These are phyloP conservation scores for Albula glossodonta DNA, from an alignment of 2,113 vertebrate species.

Conservation along the genomic window DNA sequence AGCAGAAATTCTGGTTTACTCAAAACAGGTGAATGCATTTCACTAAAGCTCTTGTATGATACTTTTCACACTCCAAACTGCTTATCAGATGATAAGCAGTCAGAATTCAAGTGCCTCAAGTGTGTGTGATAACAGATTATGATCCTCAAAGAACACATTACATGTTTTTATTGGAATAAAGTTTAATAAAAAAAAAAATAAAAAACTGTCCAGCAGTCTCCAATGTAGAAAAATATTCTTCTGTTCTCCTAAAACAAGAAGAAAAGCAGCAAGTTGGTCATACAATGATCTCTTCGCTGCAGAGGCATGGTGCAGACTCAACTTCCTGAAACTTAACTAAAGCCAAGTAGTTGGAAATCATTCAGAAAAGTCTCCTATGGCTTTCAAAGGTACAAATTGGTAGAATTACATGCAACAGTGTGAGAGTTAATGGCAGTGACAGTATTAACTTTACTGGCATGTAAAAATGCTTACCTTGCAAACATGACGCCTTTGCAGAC, in stretches of 20 bases:
- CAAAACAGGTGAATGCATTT: no score
- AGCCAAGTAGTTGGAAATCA: no score
- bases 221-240: constrained; percentile 20
- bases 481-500: not conserved
- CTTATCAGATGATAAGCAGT: not conserved
- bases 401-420: not conserved
- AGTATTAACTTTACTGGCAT: not conserved
- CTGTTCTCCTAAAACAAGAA: constrained; percentile 6
- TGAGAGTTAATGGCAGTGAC: not conserved
- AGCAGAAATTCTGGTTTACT: no score
- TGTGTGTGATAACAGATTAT: not conserved
- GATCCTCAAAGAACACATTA: not conserved
- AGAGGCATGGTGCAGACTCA: no score
- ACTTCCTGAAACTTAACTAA: no score
- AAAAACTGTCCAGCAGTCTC: constrained; percentile 21
- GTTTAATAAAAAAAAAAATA: not conserved
- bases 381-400: not conserved
- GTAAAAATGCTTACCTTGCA: not conserved
- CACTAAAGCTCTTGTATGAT: not conserved
- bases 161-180: constrained; percentile 21
- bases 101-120: not conserved
- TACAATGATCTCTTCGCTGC: no score
- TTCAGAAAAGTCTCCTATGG: no score
- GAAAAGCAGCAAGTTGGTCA: not conserved
- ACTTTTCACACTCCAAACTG: not conserved